Percentiles rank a stretch among this genome's conserved stretches.
phyloP scores from a whole-genome alignment of 2,888 invertebrate genomes.

The Phyllotreta striolata region DNA sequence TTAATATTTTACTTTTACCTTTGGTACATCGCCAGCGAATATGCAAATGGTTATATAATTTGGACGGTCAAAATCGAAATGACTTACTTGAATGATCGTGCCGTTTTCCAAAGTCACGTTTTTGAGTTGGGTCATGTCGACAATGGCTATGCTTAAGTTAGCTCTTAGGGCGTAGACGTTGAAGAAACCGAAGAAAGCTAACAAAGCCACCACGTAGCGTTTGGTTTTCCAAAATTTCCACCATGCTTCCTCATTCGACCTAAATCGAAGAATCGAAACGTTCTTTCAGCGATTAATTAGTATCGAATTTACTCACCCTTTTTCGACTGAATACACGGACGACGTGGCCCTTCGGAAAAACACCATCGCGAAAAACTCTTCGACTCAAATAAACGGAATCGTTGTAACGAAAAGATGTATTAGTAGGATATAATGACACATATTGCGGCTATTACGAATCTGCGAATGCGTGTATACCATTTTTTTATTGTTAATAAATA shows the following conservation, averaged over 20 bases:
- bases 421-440: conserved; percentile 1
- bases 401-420: too few relatives aligned
- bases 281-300: neutral
- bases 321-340: neutral
- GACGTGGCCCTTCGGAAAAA: neutral
- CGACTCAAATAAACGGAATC: too few relatives aligned
- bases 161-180: conserved; percentile 80
- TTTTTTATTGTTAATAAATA: conserved; percentile 1
- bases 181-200: conserved; percentile 84
- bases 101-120: conserved; percentile 69
- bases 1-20: too few relatives aligned
- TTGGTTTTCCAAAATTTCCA: conserved; percentile 77
- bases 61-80: too few relatives aligned
- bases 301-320: neutral
- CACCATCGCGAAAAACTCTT: neutral
- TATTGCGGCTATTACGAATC: conserved; percentile 1
- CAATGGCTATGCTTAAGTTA: conserved; percentile 89
- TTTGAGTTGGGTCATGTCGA: conserved; percentile 83
- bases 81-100: conserved; percentile 44
- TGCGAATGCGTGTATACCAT: conserved; percentile 3
- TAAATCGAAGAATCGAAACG: neutral
- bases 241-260: conserved; percentile 19
- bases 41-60: too few relatives aligned
- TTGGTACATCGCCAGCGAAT: too few relatives aligned
- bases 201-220: conserved; percentile 73